Evolutionary conservation across 2,113 vertebrate genomes (phyloP), one percentile per base, ranked within the genome.

Genomic region (Romanogobio albipinnatus): DNA sequence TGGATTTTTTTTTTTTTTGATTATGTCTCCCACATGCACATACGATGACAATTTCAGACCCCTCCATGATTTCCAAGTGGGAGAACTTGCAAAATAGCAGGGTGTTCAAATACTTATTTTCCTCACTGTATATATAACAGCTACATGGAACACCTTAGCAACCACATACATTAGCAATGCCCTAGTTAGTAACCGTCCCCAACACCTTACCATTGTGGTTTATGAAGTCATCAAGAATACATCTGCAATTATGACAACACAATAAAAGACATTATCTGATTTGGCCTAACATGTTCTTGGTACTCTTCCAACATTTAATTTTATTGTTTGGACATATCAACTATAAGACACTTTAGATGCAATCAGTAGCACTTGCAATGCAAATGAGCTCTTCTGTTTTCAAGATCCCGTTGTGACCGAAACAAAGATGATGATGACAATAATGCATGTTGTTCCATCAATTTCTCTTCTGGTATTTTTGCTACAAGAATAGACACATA

Each of bases 281-380:
- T 88, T 66, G 8, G 26, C 26, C 71, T 78, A 64, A 84, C 83
- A 74, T 70, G 51, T 76, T 88, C 71, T 56, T 66, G 82, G 62
- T 86, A 39, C 56, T 81, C 51, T 68, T 68, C 64, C 85, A 49
- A 80, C 64, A 64, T 73, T 79, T 29, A 29, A 33, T 74, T 68
- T 43, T 47, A 84, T 53, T 86, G 87, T 86, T 82, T 86, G 76
- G 71, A 68, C 62, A 26, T 56, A 71, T 88, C 86, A 85, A 86
- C 76, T 81, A 75, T 47, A 82, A 86, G 43, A 51, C 58, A 45
- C 78, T 84, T 88, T 84, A 73, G 68, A 82, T 75, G 73, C 82
- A 88, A 88, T 88, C 82, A 86, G 81, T 76, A 61, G 56, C 87
- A 77, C 79, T 88, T 88, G 61, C 82, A 19, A 88, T 88, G 87